These are phyloP conservation scores for Folsomia candida DNA, from an alignment of 2,888 invertebrate species.

Conservation along the genomic window DNA sequence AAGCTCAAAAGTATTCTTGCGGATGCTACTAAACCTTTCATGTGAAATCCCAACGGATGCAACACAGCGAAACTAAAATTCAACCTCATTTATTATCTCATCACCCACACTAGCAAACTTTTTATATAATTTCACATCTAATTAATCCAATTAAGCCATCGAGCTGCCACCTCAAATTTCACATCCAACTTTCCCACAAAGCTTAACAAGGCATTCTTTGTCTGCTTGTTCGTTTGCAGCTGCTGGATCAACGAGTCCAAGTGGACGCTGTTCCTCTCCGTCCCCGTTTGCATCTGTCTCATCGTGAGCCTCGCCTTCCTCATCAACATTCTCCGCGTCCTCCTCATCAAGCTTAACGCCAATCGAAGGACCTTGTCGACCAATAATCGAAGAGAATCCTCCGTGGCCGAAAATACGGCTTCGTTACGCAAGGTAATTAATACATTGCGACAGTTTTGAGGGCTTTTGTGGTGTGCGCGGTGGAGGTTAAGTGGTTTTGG, in stretches of 20 bases:
- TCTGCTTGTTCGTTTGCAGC: constrained; percentile 57
- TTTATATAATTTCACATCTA: too few relatives aligned
- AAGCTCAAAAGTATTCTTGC: too few relatives aligned
- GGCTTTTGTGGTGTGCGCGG: too few relatives aligned
- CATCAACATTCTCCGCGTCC: constrained; percentile 84
- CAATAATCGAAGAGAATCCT: constrained; percentile 32
- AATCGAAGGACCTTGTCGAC: constrained; percentile 32
- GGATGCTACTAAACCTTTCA: too few relatives aligned
- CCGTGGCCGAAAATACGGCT: constrained; percentile 41
- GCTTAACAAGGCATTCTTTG: neutral
- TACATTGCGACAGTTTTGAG: too few relatives aligned
- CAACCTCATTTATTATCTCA: too few relatives aligned
- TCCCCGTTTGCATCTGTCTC: constrained; percentile 76
- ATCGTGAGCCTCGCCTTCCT: constrained; percentile 79
- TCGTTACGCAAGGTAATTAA: constrained; percentile 49
- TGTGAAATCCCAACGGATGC: too few relatives aligned
- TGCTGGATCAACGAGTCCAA: constrained; percentile 76
- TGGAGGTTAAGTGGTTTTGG: too few relatives aligned
- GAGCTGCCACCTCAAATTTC: neutral
- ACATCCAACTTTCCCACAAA: too few relatives aligned
- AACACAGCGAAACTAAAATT: too few relatives aligned
- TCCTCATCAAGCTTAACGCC: constrained; percentile 70
- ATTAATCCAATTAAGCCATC: constrained; percentile 1
- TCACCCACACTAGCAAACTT: too few relatives aligned
- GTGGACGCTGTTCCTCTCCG: constrained; percentile 71